Percentiles rank a stretch among this genome's conserved stretches.
These are phyloP conservation scores for Erebia aethiops DNA, from an alignment of 2,888 invertebrate genomes.

Conservation along the genomic window DNA sequence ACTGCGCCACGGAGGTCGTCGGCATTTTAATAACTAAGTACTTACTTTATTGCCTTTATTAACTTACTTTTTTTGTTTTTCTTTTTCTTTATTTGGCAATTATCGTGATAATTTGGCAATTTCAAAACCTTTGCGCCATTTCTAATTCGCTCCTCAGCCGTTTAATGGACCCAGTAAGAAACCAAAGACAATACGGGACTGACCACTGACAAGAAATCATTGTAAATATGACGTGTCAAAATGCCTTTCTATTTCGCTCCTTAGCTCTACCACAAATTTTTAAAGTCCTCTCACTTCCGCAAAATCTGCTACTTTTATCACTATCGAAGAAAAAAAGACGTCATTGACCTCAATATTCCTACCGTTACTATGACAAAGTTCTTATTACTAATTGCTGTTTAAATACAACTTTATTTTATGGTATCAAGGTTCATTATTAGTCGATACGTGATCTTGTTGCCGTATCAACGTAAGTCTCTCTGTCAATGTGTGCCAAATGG, in stretches of 20 bases:
- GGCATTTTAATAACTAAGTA: too few relatives aligned
- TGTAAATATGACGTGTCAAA: constrained; percentile 42
- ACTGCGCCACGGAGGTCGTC: too few relatives aligned
- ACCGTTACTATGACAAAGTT: constrained; percentile 48
- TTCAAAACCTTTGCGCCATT: too few relatives aligned
- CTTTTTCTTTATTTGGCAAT: too few relatives aligned
- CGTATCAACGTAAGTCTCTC: constrained; percentile 35
- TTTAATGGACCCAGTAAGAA: neutral
- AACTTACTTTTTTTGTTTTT: too few relatives aligned
- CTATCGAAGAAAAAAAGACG: constrained; percentile 69
- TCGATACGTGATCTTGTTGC: constrained; percentile 44
- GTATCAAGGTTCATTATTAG: constrained; percentile 40
- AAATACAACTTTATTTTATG: constrained; percentile 37
- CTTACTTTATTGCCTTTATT: too few relatives aligned
- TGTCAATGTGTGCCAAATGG: constrained; percentile 56
- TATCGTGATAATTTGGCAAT: too few relatives aligned
- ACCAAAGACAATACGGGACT: constrained; percentile 35
- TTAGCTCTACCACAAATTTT: constrained; percentile 43
- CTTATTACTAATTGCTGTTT: constrained; percentile 26
- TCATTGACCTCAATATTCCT: constrained; percentile 75
- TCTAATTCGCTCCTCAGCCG: neutral
- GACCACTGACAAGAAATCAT: constrained; percentile 57
- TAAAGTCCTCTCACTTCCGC: constrained; percentile 57
- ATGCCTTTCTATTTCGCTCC: constrained; percentile 49
- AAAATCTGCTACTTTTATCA: constrained; percentile 59